phyloP scores from a whole-genome alignment of 2,888 invertebrate species.

The Caenorhabditis uteleia region DNA sequence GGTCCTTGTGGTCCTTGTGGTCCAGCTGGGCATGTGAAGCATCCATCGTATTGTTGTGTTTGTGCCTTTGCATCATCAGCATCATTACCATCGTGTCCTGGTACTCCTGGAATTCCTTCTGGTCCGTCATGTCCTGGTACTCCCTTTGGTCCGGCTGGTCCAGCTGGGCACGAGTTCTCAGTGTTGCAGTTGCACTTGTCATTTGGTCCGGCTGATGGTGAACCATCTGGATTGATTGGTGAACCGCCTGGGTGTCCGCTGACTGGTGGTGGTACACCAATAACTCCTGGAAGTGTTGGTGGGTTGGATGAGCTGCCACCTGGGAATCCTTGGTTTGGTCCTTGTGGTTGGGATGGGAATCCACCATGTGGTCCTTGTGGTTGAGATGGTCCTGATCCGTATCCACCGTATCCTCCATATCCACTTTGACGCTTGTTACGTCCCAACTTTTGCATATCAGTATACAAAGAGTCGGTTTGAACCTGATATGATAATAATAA shows the following conservation, averaged over 20 bases:
- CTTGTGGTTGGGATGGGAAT: constrained; percentile 30
- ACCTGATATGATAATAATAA: too few species aligned
- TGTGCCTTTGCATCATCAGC: constrained; percentile 59
- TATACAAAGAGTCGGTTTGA: constrained; percentile 41
- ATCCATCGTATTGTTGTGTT: constrained; percentile 59
- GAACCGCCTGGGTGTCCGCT: constrained; percentile 39
- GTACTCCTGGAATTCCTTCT: constrained; percentile 55
- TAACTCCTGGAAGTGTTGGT: constrained; percentile 34
- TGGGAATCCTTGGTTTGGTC: constrained; percentile 28
- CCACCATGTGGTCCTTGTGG: constrained; percentile 25
- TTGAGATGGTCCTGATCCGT: constrained; percentile 25
- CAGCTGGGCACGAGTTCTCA: constrained; percentile 55
- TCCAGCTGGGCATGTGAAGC: constrained; percentile 62
- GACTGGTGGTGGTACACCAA: constrained; percentile 40
- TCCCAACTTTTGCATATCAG: constrained; percentile 45
- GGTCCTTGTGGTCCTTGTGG: constrained; percentile 53
- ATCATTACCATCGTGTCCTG: constrained; percentile 53
- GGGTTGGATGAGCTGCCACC: constrained; percentile 23
- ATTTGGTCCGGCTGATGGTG: constrained; percentile 34
- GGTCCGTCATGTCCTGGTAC: constrained; percentile 55
- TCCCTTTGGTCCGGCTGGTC: constrained; percentile 59
- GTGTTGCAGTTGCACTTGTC: constrained; percentile 54
- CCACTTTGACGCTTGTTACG: constrained; percentile 47
- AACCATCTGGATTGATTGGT: constrained; percentile 41
- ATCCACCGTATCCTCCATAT: constrained; percentile 52